Percentiles rank a stretch among this genome's conserved stretches.
Conservation (phyloP, 2,113 vertebrate species). For the Gopherus flavomarginatus region DNA sequence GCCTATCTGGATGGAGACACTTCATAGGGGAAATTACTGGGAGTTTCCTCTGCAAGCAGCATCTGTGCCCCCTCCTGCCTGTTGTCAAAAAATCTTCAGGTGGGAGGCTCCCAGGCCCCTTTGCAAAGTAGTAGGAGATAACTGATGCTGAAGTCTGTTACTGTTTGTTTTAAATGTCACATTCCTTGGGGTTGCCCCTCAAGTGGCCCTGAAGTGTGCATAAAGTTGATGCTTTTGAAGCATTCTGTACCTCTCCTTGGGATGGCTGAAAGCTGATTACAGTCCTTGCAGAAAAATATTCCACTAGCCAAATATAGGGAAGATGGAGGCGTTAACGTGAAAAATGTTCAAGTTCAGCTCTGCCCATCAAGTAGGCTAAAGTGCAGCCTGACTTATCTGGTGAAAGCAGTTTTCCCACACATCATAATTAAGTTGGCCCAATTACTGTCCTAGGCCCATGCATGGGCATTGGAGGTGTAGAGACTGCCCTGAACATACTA, state of each 20-base stretch:
- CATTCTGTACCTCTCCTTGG: not conserved
- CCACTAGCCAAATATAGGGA: fast-evolving
- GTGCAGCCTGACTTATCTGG: not conserved
- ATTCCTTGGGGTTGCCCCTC: not conserved
- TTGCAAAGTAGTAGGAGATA: not conserved
- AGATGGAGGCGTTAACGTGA: not conserved
- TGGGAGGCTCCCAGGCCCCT: not conserved
- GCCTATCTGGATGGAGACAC: not conserved
- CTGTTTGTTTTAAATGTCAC: not conserved
- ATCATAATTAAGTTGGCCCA: fast-evolving
- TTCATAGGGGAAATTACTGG: not conserved
- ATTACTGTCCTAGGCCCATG: not conserved
- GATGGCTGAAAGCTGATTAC: not conserved
- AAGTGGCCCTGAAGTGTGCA: not conserved
- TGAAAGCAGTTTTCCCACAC: not conserved
- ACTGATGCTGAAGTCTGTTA: not conserved
- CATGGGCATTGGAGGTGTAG: not conserved
- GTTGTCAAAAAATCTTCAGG: not conserved
- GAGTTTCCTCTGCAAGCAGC: not conserved
- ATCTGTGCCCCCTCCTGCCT: not conserved
- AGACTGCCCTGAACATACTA: not conserved
- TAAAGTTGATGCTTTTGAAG: not conserved
- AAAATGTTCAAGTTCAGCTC: not conserved
- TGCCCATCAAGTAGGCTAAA: not conserved
- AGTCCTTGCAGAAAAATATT: not conserved